Evolutionary conservation across 2,888 invertebrate genomes (phyloP).

Genomic region (Gibbula magus): DNA sequence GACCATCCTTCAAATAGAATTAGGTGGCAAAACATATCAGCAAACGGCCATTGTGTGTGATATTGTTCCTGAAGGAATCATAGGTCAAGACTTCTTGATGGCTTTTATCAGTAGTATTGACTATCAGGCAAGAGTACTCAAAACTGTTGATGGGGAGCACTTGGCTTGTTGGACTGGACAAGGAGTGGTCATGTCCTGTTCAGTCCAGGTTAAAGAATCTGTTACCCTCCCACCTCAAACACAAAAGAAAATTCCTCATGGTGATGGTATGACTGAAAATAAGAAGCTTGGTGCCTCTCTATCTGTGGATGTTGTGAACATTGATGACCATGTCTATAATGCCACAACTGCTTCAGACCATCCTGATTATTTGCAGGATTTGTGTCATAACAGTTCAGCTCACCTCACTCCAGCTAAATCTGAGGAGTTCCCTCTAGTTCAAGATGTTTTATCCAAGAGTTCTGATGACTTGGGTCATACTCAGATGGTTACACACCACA

Average conservation of each 20-base stretch:
- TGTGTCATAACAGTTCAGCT: background rate
- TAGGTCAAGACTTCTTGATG: constrained; percentile 4
- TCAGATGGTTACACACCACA: background rate
- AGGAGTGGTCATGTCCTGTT: background rate
- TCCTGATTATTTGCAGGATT: background rate
- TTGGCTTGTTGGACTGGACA: background rate
- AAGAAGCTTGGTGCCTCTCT: background rate
- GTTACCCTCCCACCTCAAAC: background rate
- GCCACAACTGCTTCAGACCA: background rate
- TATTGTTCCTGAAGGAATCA: background rate
- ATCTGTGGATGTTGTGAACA: background rate
- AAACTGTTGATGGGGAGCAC: background rate
- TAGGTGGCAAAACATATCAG: background rate
- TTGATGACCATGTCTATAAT: no score
- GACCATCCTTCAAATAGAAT: background rate
- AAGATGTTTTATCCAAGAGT: background rate
- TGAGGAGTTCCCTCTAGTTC: background rate
- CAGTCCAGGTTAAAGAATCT: background rate
- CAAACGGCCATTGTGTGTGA: background rate
- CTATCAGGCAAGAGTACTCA: background rate
- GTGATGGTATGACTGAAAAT: background rate
- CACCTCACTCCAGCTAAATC: background rate
- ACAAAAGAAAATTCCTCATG: background rate
- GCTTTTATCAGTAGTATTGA: background rate
- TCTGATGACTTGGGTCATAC: background rate